Conservation (phyloP, 2,797 vertebrate genomes). For the Anas georgica region DNA sequence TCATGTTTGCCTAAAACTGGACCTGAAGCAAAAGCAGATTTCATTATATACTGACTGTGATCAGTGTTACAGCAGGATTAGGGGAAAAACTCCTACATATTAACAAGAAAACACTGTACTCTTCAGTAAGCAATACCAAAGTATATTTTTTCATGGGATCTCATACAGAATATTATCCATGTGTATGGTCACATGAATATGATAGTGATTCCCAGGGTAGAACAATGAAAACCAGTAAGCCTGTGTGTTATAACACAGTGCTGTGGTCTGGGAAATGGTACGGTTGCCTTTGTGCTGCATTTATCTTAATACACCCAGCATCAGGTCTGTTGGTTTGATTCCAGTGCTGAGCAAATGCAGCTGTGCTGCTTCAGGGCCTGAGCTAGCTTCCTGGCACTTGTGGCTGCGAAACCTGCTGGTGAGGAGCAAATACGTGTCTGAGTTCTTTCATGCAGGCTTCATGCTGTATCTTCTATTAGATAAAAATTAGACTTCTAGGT, state of each 20-base stretch:
- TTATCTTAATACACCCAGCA: accelerated
- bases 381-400: background rate
- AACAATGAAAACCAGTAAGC: background rate
- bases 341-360: background rate
- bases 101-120: background rate
- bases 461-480: background rate
- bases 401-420: background rate
- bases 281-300: background rate
- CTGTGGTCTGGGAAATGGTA: background rate
- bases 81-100: background rate
- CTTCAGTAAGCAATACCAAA: background rate
- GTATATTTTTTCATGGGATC: background rate
- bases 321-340: background rate
- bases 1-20: background rate
- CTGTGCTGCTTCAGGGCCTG: background rate
- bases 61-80: background rate
- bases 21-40: background rate
- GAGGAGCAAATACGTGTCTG: background rate
- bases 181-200: background rate
- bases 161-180: background rate
- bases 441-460: background rate
- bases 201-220: background rate
- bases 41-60: background rate
- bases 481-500: background rate
- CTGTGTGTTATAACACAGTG: background rate